Evolutionary conservation across 1,140 invertebrate genomes (phyloP), one percentile per base, ranked within the genome.

Genomic region (Neodiprion fabricii): DNA sequence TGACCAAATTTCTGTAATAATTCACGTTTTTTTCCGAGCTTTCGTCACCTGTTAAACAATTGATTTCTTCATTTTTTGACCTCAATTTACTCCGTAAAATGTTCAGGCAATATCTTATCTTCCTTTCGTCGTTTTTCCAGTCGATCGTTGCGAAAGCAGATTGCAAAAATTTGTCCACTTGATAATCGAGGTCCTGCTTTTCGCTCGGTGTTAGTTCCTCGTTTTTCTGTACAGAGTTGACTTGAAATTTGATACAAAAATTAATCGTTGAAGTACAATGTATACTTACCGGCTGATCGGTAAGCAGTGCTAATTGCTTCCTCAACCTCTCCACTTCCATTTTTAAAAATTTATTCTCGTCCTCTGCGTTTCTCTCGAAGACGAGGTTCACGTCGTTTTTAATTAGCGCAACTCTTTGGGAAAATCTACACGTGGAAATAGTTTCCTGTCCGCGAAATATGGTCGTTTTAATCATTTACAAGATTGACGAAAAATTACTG

Each of bases 341-440:
- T 76, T 75, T 83, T 69, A 85, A 70, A 65, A 84, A 79, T 28
- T 72, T 76, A 78, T 83, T 84, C 75, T 84, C 80, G 49, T 79
- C 82, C 65, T 77, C 71, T 21, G 80, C 71, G 74, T 84, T 78
- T 14, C 76, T 69, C 40, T 82, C 78, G 17, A 81, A n/a, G 10
- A 80, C 76, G 67, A 83, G 49, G 68, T 78, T 82, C 23, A 82
- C 79, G 47, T 85, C 90, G 78, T 92, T 92, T 76, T 86, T 90
- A 48, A 93, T 91, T 76, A 92, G 82, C 14, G 92, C 91, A 10
- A 93, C 92, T 79, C 92, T 85, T 81, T 93, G 92, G 7, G 92
- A 89, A 87, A 93, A 93, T 78, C 91, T 87, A 84, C 92, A 93
- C 12, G 92, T 93, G 65, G 91, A 92, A 79, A 93, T 88, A 0